phyloP scores from a whole-genome alignment of 2,888 invertebrate species.

The Eumacrocentrus americanus region DNA sequence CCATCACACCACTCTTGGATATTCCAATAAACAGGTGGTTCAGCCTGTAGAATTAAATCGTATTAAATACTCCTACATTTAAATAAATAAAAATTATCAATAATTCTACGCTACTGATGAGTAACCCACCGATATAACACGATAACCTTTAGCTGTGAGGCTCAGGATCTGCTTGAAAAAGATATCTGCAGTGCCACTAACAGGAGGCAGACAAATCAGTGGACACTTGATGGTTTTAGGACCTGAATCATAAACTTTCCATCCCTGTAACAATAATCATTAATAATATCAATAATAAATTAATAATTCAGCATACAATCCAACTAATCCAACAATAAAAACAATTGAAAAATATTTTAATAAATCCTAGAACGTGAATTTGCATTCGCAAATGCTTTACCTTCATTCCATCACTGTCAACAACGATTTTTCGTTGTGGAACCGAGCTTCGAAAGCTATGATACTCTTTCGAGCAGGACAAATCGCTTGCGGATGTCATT shows the following conservation, averaged over 20 bases:
- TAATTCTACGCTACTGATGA: too few relatives aligned
- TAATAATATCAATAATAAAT: slow-evolving; percentile 19
- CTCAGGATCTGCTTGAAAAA: slow-evolving; percentile 84
- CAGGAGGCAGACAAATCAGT: slow-evolving; percentile 84
- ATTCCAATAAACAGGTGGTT: slow-evolving; percentile 88
- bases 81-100: neutral
- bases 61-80: neutral
- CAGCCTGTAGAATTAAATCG: slow-evolving; percentile 64
- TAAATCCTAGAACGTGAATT: too few relatives aligned
- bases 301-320: too few relatives aligned
- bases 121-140: slow-evolving; percentile 76
- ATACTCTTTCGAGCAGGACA: slow-evolving; percentile 79
- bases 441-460: slow-evolving; percentile 79
- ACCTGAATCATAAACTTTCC: slow-evolving; percentile 88
- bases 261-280: slow-evolving; percentile 63
- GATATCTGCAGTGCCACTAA: slow-evolving; percentile 87
- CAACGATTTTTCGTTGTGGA: slow-evolving; percentile 76
- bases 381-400: slow-evolving; percentile 59
- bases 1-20: slow-evolving; percentile 88
- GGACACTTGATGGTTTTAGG: slow-evolving; percentile 81
- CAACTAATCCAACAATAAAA: too few relatives aligned
- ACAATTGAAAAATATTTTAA: too few relatives aligned
- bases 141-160: slow-evolving; percentile 78
- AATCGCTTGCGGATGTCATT: slow-evolving; percentile 74
- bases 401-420: slow-evolving; percentile 80